Evolutionary conservation across 1,140 invertebrate genomes (phyloP).

Genomic region (Teleogryllus occipitalis): DNA sequence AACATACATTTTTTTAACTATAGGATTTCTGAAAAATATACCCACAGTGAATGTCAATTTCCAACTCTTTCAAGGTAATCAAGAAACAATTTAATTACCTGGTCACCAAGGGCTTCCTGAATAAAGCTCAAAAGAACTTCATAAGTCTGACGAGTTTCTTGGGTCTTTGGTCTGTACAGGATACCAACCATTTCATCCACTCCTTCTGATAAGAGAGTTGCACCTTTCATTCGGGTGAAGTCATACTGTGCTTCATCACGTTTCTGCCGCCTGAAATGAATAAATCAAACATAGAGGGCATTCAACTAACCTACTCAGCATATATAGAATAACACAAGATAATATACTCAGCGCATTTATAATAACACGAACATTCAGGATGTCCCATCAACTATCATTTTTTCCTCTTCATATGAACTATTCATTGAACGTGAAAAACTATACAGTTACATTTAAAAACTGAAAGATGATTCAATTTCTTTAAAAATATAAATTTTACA

Average conservation of each 20-base stretch:
- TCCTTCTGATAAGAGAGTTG: constrained; percentile 76
- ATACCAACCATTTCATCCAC: constrained; percentile 90
- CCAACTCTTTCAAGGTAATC: no score
- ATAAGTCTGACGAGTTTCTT: constrained; percentile 95
- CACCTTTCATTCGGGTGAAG: constrained; percentile 81
- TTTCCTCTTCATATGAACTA: no score
- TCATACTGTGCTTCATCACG: constrained; percentile 88
- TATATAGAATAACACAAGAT: neutral
- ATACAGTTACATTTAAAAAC: no score
- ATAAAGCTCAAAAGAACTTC: constrained; percentile 93
- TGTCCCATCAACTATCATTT: no score
- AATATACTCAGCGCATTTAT: no score
- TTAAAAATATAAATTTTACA: no score
- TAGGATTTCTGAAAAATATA: no score
- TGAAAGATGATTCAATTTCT: no score
- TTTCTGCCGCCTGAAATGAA: constrained; percentile 58
- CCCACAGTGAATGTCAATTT: no score
- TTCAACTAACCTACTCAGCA: neutral
- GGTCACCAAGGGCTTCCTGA: constrained; percentile 94
- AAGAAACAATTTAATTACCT: constrained; percentile 39
- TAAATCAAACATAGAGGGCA: neutral
- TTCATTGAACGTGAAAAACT: no score
- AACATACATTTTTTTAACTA: no score
- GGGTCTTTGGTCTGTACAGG: constrained; percentile 92
- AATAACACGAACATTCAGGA: no score